Evolutionary conservation across 1,140 invertebrate genomes (phyloP), one percentile per base, ranked within the genome.

Genomic region (Aphelenchoides besseyi): DNA sequence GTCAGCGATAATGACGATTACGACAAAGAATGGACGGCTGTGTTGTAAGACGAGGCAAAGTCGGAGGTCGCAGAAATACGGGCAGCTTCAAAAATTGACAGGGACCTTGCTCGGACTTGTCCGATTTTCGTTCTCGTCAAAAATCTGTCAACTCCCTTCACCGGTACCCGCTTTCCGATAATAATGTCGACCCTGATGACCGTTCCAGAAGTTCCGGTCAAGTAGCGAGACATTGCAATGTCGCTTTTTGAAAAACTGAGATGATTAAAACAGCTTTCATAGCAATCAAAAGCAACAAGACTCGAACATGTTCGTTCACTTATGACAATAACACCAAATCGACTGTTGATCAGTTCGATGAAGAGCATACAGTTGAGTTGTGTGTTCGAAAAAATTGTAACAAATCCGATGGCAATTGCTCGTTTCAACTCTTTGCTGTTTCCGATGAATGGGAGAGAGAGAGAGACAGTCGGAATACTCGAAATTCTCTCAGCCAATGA

Each of bases 1-100:
- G 41, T 48, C 41, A 48, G 41, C 41, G 41, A 48, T 48, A 48
- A 48, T 48, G 41, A 48, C 41, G 41, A 48, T 48, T 48, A 48
- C 41, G 41, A 23, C 41, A 48, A 48, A 48, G 41, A 48, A 48
- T 48, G 41, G 41, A 48, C 41, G 41, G 41, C 41, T 23, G 41
- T 48, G 41, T 48, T 48, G 41, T 48, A 48, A 48, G 41, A 48
- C 41, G 41, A 48, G 41, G 41, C n/a, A n/a, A n/a, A n/a, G 41
- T 23, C 12, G 41, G 41, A 48, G 41, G n/a, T n/a, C n/a, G 41
- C 41, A 48, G 23, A 48, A 48, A n/a, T n/a, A 23, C 41, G 41
- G 41, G 41, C 41, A 23, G 12, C 12, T 48, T 48, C 41, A 12
- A 23, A 48, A 23, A 48, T 23, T 48, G 41, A 48, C 41, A 48